phyloP scores from a whole-genome alignment of 2,888 invertebrate genomes.

The Nasonovia ribisnigri region DNA sequence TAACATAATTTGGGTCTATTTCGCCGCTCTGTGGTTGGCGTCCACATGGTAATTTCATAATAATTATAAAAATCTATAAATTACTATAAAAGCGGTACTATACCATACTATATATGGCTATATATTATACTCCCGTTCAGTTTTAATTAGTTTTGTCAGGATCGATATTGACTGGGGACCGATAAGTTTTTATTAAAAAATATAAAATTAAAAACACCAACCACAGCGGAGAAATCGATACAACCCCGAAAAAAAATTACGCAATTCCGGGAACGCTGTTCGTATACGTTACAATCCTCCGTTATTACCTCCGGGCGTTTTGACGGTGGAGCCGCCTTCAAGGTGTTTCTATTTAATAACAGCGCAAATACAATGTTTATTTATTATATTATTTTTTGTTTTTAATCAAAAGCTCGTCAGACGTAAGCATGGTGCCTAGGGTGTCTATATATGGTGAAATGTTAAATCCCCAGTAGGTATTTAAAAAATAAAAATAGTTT shows the following conservation, averaged over 20 bases:
- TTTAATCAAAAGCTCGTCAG: not conserved
- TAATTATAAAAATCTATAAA: not conserved
- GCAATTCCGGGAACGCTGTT: not conserved
- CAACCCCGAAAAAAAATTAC: not conserved
- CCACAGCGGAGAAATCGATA: not conserved
- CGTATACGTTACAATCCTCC: too few species aligned
- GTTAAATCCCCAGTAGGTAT: not conserved
- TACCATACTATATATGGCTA: not conserved
- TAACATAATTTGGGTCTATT: not conserved
- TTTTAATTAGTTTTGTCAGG: conserved; percentile 33
- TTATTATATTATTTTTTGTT: not conserved
- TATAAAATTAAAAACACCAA: not conserved
- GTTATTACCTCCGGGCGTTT: not conserved
- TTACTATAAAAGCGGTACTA: not conserved
- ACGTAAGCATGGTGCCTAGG: not conserved
- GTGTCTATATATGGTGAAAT: not conserved
- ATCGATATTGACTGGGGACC: conserved; percentile 23
- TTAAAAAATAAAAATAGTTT: not conserved
- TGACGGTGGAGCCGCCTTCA: not conserved
- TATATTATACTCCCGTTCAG: not conserved
- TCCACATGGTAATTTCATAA: not conserved
- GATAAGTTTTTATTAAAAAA: conserved; percentile 45
- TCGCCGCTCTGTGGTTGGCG: not conserved
- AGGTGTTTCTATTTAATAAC: not conserved
- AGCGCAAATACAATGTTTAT: not conserved